Evolutionary conservation across 2,888 invertebrate genomes (phyloP).

Genomic region (Bruchidius siliquastri): DNA sequence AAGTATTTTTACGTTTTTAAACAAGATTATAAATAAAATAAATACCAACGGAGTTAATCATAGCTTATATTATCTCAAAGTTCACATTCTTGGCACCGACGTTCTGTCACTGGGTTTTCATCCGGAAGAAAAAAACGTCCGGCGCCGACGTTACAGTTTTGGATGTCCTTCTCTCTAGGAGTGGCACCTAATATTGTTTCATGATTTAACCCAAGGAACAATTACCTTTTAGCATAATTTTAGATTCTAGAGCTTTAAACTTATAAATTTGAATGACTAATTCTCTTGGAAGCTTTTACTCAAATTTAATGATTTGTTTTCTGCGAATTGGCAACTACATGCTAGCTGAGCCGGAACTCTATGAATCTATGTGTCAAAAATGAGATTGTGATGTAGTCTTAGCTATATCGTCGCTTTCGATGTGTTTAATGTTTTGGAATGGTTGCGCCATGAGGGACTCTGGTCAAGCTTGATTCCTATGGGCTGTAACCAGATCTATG

Average conservation of each 20-base stretch:
- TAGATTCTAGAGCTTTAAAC: not conserved
- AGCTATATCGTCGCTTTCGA: not conserved
- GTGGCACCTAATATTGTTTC: not conserved
- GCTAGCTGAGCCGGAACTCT: not conserved
- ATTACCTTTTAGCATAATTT: not conserved
- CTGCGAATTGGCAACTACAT: not conserved
- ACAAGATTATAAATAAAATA: not conserved
- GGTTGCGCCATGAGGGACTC: too few species aligned
- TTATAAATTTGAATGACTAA: not conserved
- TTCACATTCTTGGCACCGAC: not conserved
- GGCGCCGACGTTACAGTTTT: not conserved
- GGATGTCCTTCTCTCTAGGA: not conserved
- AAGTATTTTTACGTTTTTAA: not conserved
- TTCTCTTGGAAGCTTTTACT: not conserved
- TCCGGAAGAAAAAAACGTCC: not conserved
- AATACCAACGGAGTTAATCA: not conserved
- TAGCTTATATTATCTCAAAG: not conserved
- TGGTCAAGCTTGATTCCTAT: too few species aligned
- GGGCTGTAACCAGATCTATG: too few species aligned
- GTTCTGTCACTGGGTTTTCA: not conserved
- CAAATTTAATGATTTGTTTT: not conserved
- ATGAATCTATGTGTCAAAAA: not conserved
- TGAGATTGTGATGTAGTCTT: not conserved
- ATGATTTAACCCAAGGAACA: not conserved
- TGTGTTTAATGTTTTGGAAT: too few species aligned